phyloP scores from a whole-genome alignment of 2,888 invertebrate genomes.

The Lasioglossum pauxillum region DNA sequence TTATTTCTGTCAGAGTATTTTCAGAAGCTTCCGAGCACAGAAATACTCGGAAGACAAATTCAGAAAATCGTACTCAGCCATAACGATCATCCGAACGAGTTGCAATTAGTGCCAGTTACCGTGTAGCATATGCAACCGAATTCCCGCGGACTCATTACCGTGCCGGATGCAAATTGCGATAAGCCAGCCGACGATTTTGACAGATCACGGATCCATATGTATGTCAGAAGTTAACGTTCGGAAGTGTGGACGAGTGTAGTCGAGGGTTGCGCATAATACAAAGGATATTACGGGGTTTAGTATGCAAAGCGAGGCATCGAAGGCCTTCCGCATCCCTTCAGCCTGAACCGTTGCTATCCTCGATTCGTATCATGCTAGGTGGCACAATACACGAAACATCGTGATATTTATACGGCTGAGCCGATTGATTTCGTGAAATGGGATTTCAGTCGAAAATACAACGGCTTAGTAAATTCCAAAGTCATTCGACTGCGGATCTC shows the following conservation, averaged over 20 bases:
- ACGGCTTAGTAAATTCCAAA: background rate
- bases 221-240: constrained; percentile 33
- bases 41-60: background rate
- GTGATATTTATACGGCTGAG: constrained; percentile 16
- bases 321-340: constrained; percentile 19
- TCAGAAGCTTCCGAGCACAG: background rate
- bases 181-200: constrained; percentile 58
- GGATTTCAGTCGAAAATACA: background rate
- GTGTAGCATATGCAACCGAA: constrained; percentile 8
- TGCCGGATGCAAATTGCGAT: constrained; percentile 66
- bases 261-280: constrained; percentile 57
- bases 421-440: constrained; percentile 17
- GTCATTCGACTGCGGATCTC: background rate
- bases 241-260: constrained; percentile 35
- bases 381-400: constrained; percentile 1
- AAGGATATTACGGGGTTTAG: constrained; percentile 64
- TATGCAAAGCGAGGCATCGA: constrained; percentile 56
- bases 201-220: constrained; percentile 55
- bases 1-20: background rate
- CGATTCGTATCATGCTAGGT: background rate
- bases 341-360: constrained; percentile 18
- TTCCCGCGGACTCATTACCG: constrained; percentile 41
- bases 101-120: background rate
- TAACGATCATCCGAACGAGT: background rate
- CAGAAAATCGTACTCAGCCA: background rate